Conservation (phyloP, 2,113 vertebrate species). For the Erpornis zantholeuca region DNA sequence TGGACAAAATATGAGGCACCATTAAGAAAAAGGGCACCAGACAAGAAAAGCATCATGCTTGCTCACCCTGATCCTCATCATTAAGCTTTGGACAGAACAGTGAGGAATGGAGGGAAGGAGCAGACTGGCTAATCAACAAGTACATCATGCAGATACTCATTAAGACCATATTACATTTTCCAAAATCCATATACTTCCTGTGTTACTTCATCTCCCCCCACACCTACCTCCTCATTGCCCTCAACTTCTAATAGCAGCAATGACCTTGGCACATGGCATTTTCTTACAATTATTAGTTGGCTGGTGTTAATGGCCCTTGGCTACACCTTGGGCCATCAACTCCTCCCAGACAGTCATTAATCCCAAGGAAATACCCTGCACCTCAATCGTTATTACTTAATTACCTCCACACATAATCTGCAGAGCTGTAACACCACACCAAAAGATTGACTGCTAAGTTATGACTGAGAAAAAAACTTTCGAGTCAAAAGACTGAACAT, state of each 20-base stretch:
- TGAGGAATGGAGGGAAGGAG: neutral
- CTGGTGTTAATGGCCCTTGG: slow-evolving; percentile 68
- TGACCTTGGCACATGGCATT: slow-evolving; percentile 49
- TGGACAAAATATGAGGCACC: neutral
- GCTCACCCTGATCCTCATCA: neutral
- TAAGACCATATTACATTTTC: neutral
- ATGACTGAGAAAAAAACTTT: neutral
- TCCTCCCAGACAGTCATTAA: slow-evolving; percentile 76
- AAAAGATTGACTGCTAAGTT: slow-evolving; percentile 19
- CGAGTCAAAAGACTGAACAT: neutral
- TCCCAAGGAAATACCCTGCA: slow-evolving; percentile 62
- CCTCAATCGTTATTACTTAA: slow-evolving; percentile 54
- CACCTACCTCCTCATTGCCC: neutral
- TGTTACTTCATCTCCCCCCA: slow-evolving; percentile 20
- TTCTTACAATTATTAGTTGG: slow-evolving; percentile 64
- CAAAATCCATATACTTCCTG: neutral
- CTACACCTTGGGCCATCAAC: slow-evolving; percentile 71
- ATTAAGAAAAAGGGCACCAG: slow-evolving; percentile 5
- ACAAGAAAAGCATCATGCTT: neutral
- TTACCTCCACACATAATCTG: slow-evolving; percentile 38
- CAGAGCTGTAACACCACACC: slow-evolving; percentile 9
- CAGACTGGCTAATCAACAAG: neutral
- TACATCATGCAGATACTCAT: neutral
- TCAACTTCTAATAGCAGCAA: slow-evolving; percentile 26
- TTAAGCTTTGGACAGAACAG: slow-evolving; percentile 18